Conservation (phyloP, 2,113 vertebrate species). For the Gallinago paraguaiae region DNA sequence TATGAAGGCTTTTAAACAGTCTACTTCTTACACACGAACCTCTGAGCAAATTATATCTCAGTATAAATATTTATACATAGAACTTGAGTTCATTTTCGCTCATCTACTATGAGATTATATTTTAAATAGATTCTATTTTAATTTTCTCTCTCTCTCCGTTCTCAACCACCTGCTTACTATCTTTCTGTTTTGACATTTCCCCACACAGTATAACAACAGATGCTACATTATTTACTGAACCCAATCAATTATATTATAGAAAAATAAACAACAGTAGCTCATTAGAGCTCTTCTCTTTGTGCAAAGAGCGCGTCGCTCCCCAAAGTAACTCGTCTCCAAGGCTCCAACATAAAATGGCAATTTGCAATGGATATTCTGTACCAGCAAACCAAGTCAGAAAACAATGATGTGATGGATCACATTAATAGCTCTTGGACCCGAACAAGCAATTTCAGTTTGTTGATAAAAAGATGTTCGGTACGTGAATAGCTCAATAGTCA, state of each 20-base stretch:
- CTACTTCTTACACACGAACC: constrained; percentile 23
- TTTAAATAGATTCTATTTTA: constrained; percentile 70
- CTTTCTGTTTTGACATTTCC: constrained; percentile 91
- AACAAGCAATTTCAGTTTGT: constrained; percentile 65
- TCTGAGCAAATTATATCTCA: constrained; percentile 58
- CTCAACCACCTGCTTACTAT: constrained; percentile 74
- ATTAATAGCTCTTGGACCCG: constrained; percentile 56
- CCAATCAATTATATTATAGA: constrained; percentile 95
- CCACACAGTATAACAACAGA: constrained; percentile 91
- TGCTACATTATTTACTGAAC: constrained; percentile 93
- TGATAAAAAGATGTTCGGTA: constrained; percentile 64
- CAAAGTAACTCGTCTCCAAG: constrained; percentile 63
- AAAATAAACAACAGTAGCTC: constrained; percentile 98
- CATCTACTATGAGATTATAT: constrained; percentile 59
- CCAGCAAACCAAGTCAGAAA: constrained; percentile 59
- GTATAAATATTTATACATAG: constrained; percentile 70
- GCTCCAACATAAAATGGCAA: constrained; percentile 63
- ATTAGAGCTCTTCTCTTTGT: constrained; percentile 87
- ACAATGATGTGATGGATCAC: constrained; percentile 64
- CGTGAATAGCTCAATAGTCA: constrained; percentile 62
- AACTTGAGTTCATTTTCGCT: constrained; percentile 66
- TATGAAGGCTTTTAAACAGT: not conserved
- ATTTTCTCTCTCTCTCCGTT: constrained; percentile 55
- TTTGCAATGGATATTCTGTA: constrained; percentile 63
- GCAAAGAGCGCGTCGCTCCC: constrained; percentile 68